Evolutionary conservation across 1,140 invertebrate species (phyloP).

Genomic region (Thaumatotibia leucotreta): DNA sequence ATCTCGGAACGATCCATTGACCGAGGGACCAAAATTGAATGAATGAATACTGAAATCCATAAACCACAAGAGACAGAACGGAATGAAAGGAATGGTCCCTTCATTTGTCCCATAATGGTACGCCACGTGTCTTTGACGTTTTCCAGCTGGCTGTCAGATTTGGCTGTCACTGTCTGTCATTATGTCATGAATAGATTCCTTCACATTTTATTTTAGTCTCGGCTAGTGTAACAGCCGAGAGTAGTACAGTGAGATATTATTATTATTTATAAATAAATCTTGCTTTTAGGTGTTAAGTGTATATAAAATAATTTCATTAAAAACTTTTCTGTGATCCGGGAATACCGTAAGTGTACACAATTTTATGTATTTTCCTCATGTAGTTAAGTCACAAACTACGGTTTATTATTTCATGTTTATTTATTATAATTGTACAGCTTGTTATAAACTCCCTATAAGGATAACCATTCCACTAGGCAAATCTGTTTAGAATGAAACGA

Average conservation of each 20-base stretch:
- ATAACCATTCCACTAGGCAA: too few species aligned
- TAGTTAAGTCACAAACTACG: background rate
- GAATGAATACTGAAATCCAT: background rate
- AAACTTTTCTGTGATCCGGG: background rate
- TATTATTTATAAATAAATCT: background rate
- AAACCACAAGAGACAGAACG: too few species aligned
- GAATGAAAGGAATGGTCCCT: too few species aligned
- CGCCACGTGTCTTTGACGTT: background rate
- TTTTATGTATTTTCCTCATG: background rate
- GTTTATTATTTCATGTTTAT: background rate
- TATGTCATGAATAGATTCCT: background rate
- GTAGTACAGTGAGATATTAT: background rate
- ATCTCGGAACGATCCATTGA: too few species aligned
- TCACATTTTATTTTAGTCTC: background rate
- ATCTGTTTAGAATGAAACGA: too few species aligned
- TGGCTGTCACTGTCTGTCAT: background rate
- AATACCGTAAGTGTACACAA: background rate
- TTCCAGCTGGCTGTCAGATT: background rate
- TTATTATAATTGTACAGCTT: too few species aligned
- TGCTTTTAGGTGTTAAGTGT: background rate
- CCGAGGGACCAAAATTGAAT: background rate
- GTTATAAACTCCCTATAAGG: too few species aligned
- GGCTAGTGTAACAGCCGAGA: background rate
- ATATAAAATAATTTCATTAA: background rate
- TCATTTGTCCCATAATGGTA: too few species aligned